A percentile compares a stretch with the other conserved stretches of the same genome.
Conservation (phyloP, 2,888 invertebrate genomes). For the Eupithecia pulchellata region DNA sequence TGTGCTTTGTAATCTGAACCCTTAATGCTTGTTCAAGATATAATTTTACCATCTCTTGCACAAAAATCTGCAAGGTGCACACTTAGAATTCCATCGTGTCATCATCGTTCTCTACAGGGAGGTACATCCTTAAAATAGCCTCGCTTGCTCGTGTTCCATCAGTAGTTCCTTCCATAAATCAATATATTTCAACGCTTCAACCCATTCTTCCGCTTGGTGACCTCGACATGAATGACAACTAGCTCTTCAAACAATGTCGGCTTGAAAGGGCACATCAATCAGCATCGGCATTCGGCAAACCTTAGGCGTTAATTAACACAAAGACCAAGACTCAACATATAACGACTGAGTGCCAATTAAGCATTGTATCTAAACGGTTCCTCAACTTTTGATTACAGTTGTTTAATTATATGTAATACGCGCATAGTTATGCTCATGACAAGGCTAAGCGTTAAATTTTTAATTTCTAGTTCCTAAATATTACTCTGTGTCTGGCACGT, state of each 20-base stretch:
- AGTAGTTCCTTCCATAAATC: neutral
- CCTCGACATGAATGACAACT: slow-evolving; percentile 4
- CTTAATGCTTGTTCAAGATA: neutral
- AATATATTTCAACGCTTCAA: neutral
- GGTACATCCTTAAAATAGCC: neutral
- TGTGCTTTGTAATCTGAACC: too few species aligned
- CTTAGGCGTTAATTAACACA: slow-evolving; percentile 22
- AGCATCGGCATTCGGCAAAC: slow-evolving; percentile 13
- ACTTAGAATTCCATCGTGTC: neutral
- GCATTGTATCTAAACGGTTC: slow-evolving; percentile 39
- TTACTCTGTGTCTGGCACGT: slow-evolving; percentile 20
- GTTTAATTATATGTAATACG: slow-evolving; percentile 39
- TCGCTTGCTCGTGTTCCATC: neutral
- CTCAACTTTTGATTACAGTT: slow-evolving; percentile 35
- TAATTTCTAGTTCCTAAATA: slow-evolving; percentile 26
- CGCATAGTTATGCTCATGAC: slow-evolving; percentile 33
- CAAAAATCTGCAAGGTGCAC: neutral
- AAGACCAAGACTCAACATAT: slow-evolving; percentile 13
- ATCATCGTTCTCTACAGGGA: neutral
- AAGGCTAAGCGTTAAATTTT: slow-evolving; percentile 39
- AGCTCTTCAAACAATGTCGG: slow-evolving; percentile 11
- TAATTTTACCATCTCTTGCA: neutral
- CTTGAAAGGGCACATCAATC: slow-evolving; percentile 10
- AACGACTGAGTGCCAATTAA: slow-evolving; percentile 36
- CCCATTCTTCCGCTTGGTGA: neutral